Conservation (phyloP, 2,113 vertebrate species). For the Pipra filicauda region DNA sequence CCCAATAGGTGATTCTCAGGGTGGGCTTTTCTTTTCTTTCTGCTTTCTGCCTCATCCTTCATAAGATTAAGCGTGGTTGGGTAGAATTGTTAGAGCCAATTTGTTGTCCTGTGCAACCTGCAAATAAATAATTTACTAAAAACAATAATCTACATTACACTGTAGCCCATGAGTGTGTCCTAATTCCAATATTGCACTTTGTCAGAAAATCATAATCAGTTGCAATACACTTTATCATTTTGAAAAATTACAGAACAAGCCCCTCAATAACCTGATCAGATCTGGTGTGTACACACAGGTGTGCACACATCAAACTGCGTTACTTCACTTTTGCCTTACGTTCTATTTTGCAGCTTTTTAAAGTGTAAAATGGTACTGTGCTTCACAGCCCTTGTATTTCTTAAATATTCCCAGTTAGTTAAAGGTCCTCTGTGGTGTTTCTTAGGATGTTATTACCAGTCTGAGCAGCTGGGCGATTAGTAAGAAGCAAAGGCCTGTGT, state of each 20-base stretch:
- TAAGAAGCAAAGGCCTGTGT: neutral
- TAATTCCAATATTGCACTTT: neutral
- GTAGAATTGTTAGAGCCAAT: neutral
- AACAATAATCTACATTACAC: neutral
- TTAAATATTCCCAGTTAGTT: neutral
- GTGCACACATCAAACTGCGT: neutral
- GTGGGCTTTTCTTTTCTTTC: neutral
- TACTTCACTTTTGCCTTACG: neutral
- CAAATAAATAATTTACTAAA: neutral
- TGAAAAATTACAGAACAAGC: neutral
- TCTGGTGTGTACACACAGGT: neutral
- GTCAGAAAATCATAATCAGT: neutral
- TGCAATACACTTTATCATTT: neutral
- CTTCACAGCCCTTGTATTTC: neutral
- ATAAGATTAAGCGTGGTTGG: neutral
- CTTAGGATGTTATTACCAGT: neutral
- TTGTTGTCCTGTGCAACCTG: neutral
- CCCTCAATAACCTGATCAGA: neutral
- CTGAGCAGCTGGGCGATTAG: neutral
- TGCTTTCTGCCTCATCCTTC: neutral
- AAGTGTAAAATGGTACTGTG: neutral
- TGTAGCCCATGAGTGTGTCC: neutral
- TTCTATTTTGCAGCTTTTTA: neutral
- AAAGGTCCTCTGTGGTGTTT: neutral
- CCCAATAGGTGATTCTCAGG: neutral